Percentiles rank a stretch among this genome's conserved stretches.
phyloP scores from a whole-genome alignment of 2,797 vertebrate species.

The Falco naumanni region DNA sequence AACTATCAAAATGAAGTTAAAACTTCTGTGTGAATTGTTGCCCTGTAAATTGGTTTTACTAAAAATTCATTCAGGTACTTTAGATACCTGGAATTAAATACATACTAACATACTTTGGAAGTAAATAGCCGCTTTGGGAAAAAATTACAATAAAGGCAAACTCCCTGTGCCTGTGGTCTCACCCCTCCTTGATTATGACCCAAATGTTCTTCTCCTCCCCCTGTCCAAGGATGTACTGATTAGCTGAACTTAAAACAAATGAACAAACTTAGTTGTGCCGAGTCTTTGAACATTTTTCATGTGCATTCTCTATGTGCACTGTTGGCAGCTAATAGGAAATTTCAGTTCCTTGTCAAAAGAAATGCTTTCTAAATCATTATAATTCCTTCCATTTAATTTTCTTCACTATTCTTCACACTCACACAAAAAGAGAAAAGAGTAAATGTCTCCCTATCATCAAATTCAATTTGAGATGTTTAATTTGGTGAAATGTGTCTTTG shows the following conservation, averaged over 20 bases:
- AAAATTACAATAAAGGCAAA: neutral
- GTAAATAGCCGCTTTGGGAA: neutral
- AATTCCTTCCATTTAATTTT: neutral
- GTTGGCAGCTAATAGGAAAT: neutral
- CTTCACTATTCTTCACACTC: neutral
- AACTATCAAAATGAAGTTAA: neutral
- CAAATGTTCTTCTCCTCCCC: neutral
- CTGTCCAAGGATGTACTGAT: neutral
- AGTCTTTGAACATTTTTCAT: neutral
- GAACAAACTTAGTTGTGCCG: neutral
- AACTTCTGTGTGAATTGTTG: neutral
- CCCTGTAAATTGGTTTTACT: neutral
- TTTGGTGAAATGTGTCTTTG: conserved; percentile 16
- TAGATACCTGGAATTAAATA: neutral
- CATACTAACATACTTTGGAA: neutral
- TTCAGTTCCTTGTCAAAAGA: neutral
- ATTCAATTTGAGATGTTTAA: conserved; percentile 27
- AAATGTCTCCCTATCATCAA: neutral
- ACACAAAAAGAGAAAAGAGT: neutral
- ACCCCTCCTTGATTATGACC: neutral
- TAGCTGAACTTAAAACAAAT: neutral
- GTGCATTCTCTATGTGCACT: neutral
- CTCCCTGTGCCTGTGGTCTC: neutral
- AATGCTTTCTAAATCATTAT: neutral
- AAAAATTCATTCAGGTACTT: neutral